Evolutionary conservation across 2,113 vertebrate genomes (phyloP).

Genomic region (Apus apus): DNA sequence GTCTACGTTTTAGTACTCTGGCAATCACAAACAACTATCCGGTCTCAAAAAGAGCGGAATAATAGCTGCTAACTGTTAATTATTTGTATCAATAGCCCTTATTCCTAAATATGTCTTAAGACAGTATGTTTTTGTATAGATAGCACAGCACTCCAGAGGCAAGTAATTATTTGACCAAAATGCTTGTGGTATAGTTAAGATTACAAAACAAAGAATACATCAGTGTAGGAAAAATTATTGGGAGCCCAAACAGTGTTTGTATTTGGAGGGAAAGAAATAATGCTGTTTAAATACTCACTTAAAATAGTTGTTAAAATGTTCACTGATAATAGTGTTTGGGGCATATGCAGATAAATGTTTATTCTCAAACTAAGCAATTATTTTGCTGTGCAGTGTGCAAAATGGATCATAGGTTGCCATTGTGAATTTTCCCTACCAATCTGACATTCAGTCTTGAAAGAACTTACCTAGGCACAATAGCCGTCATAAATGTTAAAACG

Average conservation of each 20-base stretch:
- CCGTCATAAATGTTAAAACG: not conserved
- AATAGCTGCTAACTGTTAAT: not conserved
- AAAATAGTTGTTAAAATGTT: not conserved
- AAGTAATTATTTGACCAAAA: not conserved
- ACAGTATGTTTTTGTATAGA: not conserved
- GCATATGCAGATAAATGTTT: not conserved
- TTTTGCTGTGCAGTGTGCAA: slow-evolving; percentile 7
- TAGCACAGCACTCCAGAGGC: not conserved
- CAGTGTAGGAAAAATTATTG: not conserved
- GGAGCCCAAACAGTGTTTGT: not conserved
- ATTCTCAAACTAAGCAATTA: slow-evolving; percentile 8
- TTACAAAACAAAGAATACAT: not conserved
- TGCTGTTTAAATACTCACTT: not conserved
- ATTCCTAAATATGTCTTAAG: not conserved
- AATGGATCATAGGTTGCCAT: slow-evolving; percentile 10
- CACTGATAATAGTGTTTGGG: not conserved
- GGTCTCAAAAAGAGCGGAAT: not conserved
- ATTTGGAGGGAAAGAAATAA: not conserved
- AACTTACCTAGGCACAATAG: not conserved
- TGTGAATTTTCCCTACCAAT: not conserved
- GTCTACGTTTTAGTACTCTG: not conserved
- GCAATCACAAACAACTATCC: not conserved
- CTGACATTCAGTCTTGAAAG: slow-evolving; percentile 16
- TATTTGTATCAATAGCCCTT: not conserved
- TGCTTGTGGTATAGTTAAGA: not conserved